Percentiles rank a stretch among this genome's conserved stretches.
phyloP scores from a whole-genome alignment of 2,888 invertebrate genomes.

The Amphipyra tragopoginis region DNA sequence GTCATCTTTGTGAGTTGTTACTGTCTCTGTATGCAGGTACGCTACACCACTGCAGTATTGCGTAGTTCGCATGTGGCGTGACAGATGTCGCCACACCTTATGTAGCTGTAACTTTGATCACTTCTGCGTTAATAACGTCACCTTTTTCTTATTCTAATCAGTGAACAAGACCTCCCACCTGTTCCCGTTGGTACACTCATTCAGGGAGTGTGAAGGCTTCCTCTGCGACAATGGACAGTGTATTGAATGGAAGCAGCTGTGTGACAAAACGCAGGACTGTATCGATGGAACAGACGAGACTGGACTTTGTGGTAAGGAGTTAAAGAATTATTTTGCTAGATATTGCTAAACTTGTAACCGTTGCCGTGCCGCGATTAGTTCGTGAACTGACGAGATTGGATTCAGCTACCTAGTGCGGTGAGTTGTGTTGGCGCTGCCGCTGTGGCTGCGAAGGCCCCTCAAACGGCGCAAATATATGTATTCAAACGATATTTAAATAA shows the following conservation, averaged over 20 bases:
- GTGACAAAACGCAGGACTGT: conserved; percentile 92
- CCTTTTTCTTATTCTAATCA: conserved; percentile 40
- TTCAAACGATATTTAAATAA: too few relatives aligned
- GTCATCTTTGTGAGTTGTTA: too few relatives aligned
- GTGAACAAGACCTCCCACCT: conserved; percentile 72
- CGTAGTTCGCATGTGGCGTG: too few relatives aligned
- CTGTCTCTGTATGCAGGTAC: too few relatives aligned
- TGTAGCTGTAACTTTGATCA: not conserved
- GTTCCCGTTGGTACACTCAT: conserved; percentile 56
- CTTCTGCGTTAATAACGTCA: not conserved
- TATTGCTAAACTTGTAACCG: not conserved
- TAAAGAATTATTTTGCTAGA: not conserved
- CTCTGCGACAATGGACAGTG: conserved; percentile 89
- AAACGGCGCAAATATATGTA: too few relatives aligned
- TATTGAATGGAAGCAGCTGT: conserved; percentile 91
- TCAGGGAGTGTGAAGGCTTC: conserved; percentile 71
- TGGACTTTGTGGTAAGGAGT: conserved; percentile 88
- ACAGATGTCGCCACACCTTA: too few relatives aligned
- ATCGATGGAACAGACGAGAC: conserved; percentile 93
- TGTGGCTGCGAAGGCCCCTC: too few relatives aligned
- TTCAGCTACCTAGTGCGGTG: too few relatives aligned
- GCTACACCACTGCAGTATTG: too few relatives aligned
- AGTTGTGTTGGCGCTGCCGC: too few relatives aligned
- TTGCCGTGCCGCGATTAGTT: too few relatives aligned
- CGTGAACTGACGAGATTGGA: too few relatives aligned